These are phyloP conservation scores for Pangasius krempfi DNA, from an alignment of 2,797 vertebrate species.

Conservation along the genomic window DNA sequence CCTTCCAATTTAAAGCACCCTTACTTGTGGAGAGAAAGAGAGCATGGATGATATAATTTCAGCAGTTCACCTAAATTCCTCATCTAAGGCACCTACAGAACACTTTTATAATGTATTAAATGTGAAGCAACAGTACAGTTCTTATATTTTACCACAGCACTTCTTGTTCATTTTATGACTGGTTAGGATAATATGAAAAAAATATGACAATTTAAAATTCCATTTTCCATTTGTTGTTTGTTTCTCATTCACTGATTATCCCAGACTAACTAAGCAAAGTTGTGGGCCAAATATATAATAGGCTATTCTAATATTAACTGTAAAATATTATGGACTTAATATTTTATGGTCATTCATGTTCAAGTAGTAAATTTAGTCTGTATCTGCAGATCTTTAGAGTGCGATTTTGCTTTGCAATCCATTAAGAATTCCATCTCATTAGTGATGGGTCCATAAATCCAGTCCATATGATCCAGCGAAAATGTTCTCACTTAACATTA, in stretches of 20 bases:
- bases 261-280: neutral
- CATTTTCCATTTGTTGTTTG: neutral
- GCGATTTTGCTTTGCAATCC: neutral
- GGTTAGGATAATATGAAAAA: neutral
- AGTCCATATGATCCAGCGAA: neutral
- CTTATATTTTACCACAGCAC: neutral
- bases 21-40: slow-evolving; percentile 32
- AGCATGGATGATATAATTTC: neutral
- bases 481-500: neutral
- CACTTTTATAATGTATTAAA: neutral
- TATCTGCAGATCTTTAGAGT: neutral
- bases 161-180: neutral
- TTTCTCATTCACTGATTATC: neutral
- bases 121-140: neutral
- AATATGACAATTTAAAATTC: neutral
- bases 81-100: neutral
- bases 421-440: neutral
- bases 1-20: slow-evolving; percentile 53
- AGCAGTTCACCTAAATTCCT: neutral
- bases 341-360: neutral
- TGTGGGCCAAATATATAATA: neutral
- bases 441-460: neutral
- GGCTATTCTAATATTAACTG: neutral
- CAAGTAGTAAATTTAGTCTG: neutral
- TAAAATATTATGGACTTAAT: neutral